Evolutionary conservation across 1,140 invertebrate genomes (phyloP), one percentile per base, ranked within the genome.

Genomic region (Papilio xuthus): DNA sequence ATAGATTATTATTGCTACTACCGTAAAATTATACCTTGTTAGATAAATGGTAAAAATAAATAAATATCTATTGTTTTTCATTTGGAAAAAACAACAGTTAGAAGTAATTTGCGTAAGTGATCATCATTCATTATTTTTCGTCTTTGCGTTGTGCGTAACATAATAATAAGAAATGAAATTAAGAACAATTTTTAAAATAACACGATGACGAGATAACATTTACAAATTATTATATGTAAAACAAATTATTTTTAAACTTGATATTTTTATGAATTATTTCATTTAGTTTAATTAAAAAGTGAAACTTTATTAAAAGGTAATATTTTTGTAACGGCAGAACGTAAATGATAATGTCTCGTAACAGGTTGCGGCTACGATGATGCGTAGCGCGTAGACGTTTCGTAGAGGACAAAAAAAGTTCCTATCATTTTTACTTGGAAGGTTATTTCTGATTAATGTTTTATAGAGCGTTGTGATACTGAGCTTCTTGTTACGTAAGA

Each of bases 331-430:
- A 67, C 60, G 56, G 23, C 20, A 28, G 26, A 67, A 67, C 7
- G 60, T 12, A 73, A 73, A 73, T 73, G 23, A 73, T 73, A 69
- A 23, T 75, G 47, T 63, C 23, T 77, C 32, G 42, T 74, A 41
- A 26, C 50, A 67, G 42, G 47, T 79, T 32, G 41, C 47, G 26
- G 72, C 73, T 81, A 82, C 80, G 77, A 80, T 50, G 69, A 41
- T 70, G 41, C 82, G 85, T 89, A 86, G 83, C 81, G 50, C 79
- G 85, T 86, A 85, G 86, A 71, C 83, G 72, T 77, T 42, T 80
- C 81, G 82, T 85, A 83, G 86, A 83, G 78, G 74, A 79, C 75
- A 86, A 85, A 86, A 87, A 87, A 84, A 87, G 85, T 79, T 79
- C 78, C 80, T 80, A 86, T 85, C 63, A 86, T 86, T 87, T 84